phyloP scores from a whole-genome alignment of 2,797 vertebrate species.

The Melanogrammus aeglefinus region DNA sequence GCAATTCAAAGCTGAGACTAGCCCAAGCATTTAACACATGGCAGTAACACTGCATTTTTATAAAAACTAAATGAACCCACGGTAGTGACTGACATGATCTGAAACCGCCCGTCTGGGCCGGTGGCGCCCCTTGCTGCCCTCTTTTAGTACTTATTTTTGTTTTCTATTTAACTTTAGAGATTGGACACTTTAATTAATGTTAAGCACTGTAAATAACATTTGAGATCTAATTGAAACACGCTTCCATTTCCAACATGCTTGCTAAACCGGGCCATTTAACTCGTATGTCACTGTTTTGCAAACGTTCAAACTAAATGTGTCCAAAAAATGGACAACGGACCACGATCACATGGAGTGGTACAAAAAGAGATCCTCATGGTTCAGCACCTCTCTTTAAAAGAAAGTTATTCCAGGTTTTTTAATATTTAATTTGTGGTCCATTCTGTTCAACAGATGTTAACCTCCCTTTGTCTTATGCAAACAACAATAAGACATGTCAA shows the following conservation, averaged over 20 bases:
- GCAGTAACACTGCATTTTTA: background rate
- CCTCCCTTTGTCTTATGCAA: conserved; percentile 15
- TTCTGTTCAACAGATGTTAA: conserved; percentile 6
- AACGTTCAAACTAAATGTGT: conserved; percentile 29
- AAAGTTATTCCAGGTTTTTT: background rate
- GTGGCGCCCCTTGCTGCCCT: conserved; percentile 62
- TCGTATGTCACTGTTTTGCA: conserved; percentile 45
- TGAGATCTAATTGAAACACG: background rate
- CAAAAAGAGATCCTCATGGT: conserved; percentile 10
- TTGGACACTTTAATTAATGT: conserved; percentile 4
- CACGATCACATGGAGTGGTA: conserved; percentile 15
- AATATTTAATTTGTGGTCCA: background rate
- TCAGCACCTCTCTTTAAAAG: conserved; percentile 21
- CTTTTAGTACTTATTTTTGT: conserved; percentile 43
- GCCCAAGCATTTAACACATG: conserved; percentile 5
- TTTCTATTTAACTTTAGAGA: conserved; percentile 13
- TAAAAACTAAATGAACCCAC: background rate
- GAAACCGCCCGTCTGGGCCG: conserved; percentile 30
- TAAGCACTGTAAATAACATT: conserved; percentile 11
- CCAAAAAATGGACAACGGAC: conserved; percentile 21
- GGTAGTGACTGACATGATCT: background rate
- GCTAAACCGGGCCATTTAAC: background rate
- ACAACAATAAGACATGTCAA: conserved; percentile 11
- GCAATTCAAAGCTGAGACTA: conserved; percentile 23
- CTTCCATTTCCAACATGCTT: background rate